These are phyloP conservation scores for Muscina levida DNA, from an alignment of 2,888 invertebrate genomes.

Conservation along the genomic window DNA sequence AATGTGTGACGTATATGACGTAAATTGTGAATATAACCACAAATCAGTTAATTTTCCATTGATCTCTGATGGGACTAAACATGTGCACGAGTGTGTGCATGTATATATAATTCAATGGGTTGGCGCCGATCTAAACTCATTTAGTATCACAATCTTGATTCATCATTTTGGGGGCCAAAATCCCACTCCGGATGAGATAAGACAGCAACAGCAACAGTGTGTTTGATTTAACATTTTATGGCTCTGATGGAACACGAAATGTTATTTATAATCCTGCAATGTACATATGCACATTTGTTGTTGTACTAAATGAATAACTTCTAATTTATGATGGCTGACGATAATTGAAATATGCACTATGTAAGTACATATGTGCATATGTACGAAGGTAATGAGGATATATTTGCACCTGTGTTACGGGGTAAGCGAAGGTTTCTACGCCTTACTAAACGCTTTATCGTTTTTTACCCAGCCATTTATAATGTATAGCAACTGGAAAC, in stretches of 20 bases:
- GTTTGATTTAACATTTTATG: slow-evolving; percentile 43
- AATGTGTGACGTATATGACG: slow-evolving; percentile 28
- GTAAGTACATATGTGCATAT: neutral
- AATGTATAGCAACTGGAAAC: neutral
- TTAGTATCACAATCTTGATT: slow-evolving; percentile 44
- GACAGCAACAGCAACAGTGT: slow-evolving; percentile 19
- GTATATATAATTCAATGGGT: neutral
- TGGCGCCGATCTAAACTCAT: slow-evolving; percentile 32
- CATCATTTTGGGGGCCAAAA: slow-evolving; percentile 1
- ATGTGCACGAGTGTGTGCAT: neutral
- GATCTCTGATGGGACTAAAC: slow-evolving; percentile 10
- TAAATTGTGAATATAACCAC: slow-evolving; percentile 17
- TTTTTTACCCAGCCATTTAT: neutral
- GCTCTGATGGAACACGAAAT: slow-evolving; percentile 3
- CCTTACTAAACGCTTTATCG: too few relatives aligned
- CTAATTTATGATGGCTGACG: slow-evolving; percentile 45
- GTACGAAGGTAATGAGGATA: too few relatives aligned
- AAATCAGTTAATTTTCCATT: neutral
- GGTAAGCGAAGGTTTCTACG: too few relatives aligned
- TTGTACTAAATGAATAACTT: neutral
- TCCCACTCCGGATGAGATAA: slow-evolving; percentile 36
- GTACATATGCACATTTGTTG: neutral
- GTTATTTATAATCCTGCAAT: too few relatives aligned
- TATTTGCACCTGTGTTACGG: too few relatives aligned
- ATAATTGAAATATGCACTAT: slow-evolving; percentile 43